A percentile compares a stretch with the other conserved stretches of the same genome.
Evolutionary conservation across 2,113 vertebrate species (phyloP).

Genomic region (Erpornis zantholeuca): DNA sequence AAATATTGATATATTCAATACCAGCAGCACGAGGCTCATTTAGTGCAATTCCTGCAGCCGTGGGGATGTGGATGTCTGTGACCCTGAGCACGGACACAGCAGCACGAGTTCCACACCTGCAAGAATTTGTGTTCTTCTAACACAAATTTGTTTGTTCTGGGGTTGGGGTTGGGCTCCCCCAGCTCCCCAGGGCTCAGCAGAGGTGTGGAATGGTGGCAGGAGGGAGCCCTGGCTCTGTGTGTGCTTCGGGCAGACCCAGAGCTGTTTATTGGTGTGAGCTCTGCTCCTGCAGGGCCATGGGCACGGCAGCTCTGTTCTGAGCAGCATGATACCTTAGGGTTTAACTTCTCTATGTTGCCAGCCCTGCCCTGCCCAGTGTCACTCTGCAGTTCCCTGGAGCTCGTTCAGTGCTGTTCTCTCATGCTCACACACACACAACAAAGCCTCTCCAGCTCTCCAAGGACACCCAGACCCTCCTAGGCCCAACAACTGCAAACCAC

Average conservation of each 20-base stretch:
- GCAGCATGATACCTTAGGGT: too few relatives aligned
- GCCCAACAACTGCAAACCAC: too few relatives aligned
- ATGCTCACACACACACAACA: too few relatives aligned
- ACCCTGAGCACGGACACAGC: neutral
- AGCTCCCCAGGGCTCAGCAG: neutral
- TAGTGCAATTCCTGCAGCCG: neutral
- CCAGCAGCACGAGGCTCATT: fast-evolving
- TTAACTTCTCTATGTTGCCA: too few relatives aligned
- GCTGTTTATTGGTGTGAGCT: neutral
- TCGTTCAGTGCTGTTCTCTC: too few relatives aligned
- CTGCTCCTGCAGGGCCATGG: neutral
- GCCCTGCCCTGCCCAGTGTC: too few relatives aligned
- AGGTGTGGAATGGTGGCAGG: neutral
- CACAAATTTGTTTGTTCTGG: neutral
- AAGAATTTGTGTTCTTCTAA: neutral
- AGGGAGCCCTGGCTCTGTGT: neutral
- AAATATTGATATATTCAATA: neutral
- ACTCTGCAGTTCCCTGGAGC: too few relatives aligned
- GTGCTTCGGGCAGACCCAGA: neutral
- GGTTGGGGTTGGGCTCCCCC: neutral
- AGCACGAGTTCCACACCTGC: fast-evolving
- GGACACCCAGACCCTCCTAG: too few relatives aligned
- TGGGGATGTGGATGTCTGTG: neutral
- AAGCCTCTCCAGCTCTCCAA: too few relatives aligned
- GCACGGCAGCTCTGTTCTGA: neutral